These are phyloP conservation scores for Cydia splendana DNA, from an alignment of 1,140 invertebrate genomes.

Conservation along the genomic window DNA sequence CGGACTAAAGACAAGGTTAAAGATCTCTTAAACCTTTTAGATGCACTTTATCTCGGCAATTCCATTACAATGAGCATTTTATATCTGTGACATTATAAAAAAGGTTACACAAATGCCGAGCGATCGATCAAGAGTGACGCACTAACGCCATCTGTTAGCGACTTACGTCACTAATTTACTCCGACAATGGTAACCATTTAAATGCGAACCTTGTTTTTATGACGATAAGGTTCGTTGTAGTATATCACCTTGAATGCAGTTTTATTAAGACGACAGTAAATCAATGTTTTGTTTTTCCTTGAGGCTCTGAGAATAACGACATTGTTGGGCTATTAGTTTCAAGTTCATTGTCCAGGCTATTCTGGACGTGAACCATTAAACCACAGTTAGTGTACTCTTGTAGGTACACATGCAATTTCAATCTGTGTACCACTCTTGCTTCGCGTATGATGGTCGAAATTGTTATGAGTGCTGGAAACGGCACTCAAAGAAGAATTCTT, in stretches of 20 bases:
- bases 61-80: conserved; percentile 4
- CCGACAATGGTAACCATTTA: neutral
- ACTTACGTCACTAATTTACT: conserved; percentile 36
- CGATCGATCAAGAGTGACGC: conserved; percentile 47
- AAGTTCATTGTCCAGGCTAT: conserved; percentile 1
- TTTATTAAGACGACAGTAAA: neutral
- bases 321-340: conserved; percentile 5
- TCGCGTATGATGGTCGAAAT: no score
- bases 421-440: no score
- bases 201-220: neutral
- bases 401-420: no score
- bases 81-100: conserved; percentile 35
- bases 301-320: neutral
- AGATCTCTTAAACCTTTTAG: neutral
- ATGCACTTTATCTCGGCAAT: conserved; percentile 17
- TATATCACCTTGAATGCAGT: neutral
- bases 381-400: no score
- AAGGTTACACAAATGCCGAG: conserved; percentile 41
- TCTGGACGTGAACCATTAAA: neutral
- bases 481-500: no score
- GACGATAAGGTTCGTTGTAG: neutral
- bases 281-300: conserved; percentile 3
- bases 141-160: conserved; percentile 50
- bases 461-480: no score
- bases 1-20: neutral